Conservation (phyloP, 2,888 invertebrate species). For the Synanthedon myopaeformis region DNA sequence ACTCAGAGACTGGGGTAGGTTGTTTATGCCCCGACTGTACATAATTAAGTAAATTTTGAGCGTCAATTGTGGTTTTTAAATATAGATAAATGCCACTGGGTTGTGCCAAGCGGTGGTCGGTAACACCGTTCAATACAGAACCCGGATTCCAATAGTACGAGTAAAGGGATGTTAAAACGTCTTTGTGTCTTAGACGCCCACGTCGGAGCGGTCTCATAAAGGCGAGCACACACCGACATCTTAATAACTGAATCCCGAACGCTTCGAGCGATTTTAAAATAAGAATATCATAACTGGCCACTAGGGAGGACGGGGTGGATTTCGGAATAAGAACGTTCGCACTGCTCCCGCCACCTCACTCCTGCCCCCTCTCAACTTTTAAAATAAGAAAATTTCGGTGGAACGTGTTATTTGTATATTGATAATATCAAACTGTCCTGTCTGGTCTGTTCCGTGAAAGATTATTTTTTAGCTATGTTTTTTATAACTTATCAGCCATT, state of each 20-base stretch:
- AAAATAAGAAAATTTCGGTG: conserved; percentile 69
- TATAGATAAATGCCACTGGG: too few species aligned
- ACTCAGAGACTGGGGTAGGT: too few species aligned
- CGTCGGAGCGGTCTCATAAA: conserved; percentile 27
- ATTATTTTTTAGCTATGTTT: too few species aligned
- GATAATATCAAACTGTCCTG: conserved; percentile 14
- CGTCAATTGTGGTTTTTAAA: too few species aligned
- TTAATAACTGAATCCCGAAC: conserved; percentile 66
- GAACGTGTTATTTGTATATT: conserved; percentile 71
- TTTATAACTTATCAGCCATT: too few species aligned
- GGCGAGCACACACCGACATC: conserved; percentile 57
- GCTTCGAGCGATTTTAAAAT: conserved; percentile 66
- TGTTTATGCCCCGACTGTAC: too few species aligned
- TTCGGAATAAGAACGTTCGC: conserved; percentile 61
- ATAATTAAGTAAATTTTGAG: too few species aligned
- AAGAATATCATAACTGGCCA: conserved; percentile 68
- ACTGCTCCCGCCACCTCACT: conserved; percentile 10
- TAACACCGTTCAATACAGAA: too few species aligned
- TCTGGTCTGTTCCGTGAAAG: neutral
- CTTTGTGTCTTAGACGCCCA: conserved; percentile 9
- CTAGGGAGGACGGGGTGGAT: conserved; percentile 45
- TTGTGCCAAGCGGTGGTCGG: too few species aligned
- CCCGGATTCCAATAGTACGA: too few species aligned
- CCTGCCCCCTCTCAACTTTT: conserved; percentile 40
- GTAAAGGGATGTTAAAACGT: conserved; percentile 1